phyloP scores from a whole-genome alignment of 2,113 vertebrate genomes.

The Leiothrix lutea region DNA sequence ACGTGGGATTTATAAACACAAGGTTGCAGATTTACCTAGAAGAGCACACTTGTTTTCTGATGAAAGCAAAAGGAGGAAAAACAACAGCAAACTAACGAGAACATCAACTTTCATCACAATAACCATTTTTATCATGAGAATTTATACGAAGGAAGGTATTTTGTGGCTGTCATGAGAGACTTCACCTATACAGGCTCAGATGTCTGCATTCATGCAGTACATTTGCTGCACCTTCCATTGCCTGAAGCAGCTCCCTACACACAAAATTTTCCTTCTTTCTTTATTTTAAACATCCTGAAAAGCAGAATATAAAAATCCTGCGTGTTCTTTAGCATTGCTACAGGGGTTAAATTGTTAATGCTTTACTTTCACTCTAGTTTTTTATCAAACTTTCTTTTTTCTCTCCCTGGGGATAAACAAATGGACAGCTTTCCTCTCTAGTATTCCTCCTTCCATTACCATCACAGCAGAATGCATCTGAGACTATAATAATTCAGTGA shows the following conservation, averaged over 20 bases:
- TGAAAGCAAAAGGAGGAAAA: neutral
- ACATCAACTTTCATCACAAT: neutral
- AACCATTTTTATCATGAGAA: neutral
- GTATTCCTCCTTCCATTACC: slow-evolving; percentile 87
- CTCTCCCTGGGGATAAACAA: slow-evolving; percentile 87
- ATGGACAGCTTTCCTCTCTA: slow-evolving; percentile 86
- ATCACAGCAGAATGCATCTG: slow-evolving; percentile 84
- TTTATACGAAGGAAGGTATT: neutral
- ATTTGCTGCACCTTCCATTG: neutral
- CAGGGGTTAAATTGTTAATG: slow-evolving; percentile 86
- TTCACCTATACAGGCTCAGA: neutral
- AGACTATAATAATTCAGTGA: slow-evolving; percentile 91
- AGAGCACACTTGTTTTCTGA: neutral
- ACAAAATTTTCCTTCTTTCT: neutral
- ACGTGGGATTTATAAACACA: neutral
- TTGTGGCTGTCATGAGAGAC: neutral
- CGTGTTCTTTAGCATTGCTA: slow-evolving; percentile 31
- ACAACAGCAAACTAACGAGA: neutral
- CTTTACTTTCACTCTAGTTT: slow-evolving; percentile 80
- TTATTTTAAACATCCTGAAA: neutral
- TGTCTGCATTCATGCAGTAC: neutral
- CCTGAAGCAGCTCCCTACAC: neutral
- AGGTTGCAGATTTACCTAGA: neutral
- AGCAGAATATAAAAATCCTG: neutral
- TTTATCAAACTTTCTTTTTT: slow-evolving; percentile 86